Conservation (phyloP, 2,113 vertebrate genomes). For the Chinchilla lanigera region DNA sequence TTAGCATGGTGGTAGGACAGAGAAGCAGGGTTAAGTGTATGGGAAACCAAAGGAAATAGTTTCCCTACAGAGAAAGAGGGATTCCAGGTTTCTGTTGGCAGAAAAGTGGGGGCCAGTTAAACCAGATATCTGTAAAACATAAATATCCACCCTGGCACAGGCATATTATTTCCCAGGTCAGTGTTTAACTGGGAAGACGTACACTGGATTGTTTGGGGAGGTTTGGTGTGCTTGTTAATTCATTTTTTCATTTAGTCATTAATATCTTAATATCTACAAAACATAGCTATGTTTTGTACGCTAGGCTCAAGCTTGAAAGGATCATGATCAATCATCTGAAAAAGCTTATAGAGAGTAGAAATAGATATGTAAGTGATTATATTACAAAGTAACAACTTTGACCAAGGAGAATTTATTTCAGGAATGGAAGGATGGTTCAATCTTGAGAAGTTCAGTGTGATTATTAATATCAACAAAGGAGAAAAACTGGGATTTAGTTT, state of each 20-base stretch:
- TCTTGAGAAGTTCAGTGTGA: background rate
- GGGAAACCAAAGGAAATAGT: background rate
- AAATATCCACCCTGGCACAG: background rate
- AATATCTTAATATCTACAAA: too few species aligned
- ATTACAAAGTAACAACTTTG: background rate
- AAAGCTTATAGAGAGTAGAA: background rate
- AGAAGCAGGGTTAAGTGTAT: background rate
- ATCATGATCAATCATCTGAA: background rate
- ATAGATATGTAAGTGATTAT: background rate
- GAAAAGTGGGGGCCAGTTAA: background rate
- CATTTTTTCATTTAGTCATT: background rate
- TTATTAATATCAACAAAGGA: background rate
- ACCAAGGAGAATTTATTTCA: background rate
- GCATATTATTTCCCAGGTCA: background rate
- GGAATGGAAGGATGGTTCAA: conserved; percentile 56
- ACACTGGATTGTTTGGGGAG: background rate
- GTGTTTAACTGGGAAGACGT: background rate
- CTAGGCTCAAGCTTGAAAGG: background rate
- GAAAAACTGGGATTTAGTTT: background rate
- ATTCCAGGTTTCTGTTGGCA: background rate
- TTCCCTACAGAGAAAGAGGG: background rate
- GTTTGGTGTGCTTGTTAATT: background rate
- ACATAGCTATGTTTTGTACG: rapidly evolving
- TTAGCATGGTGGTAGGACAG: background rate
- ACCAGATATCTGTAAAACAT: background rate